Evolutionary conservation across 1,140 invertebrate species (phyloP), one percentile per base, ranked within the genome.

Genomic region (Drosophila busckii): DNA sequence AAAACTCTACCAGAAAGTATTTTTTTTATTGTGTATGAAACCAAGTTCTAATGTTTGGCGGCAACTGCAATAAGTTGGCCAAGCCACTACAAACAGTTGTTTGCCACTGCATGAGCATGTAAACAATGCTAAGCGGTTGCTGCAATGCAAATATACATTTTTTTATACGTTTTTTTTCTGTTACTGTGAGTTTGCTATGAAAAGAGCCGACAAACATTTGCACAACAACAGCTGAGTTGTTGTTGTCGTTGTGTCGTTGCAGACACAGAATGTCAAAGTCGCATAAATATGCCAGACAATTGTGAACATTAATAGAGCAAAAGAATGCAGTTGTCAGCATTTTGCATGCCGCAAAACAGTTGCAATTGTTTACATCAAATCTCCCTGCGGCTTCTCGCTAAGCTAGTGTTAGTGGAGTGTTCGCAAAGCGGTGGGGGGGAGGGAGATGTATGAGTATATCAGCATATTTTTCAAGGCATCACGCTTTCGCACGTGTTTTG

Each of bases 11-110:
- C 28, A 41, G 25, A 16, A 12, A 13, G 19, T 32, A 29, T 42
- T 67, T 75, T 71, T 75, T 76, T 75, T 70, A 46, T 56, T 76
- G 70, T 73, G 70, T 60, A 54, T 60, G 34, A 60, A 53, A 44
- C 23, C 17, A 45, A 54, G 26, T 45, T 19, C 3, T n/a, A 44
- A 38, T 60, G 32, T 60, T 35, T 45, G 41, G 26, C 40, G 26
- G 49, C 25, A 19, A 23, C 28, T 25, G 17, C 13, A 25, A 26
- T n/a, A 7, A 31, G 28, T 34, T 53, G 20, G 20, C 10, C 9
- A 20, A 25, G 22, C 3, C 17, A 20, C 22, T 16, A 56, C 23
- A 37, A 31, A 53, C 38, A 52, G n/a, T n/a, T n/a, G n/a, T n/a
- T 34, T 54, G 17, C 15, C 34, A 29, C 29, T 56, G 16, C 28